Conservation (phyloP, 2,888 invertebrate genomes). For the Trichogramma evanescens region DNA sequence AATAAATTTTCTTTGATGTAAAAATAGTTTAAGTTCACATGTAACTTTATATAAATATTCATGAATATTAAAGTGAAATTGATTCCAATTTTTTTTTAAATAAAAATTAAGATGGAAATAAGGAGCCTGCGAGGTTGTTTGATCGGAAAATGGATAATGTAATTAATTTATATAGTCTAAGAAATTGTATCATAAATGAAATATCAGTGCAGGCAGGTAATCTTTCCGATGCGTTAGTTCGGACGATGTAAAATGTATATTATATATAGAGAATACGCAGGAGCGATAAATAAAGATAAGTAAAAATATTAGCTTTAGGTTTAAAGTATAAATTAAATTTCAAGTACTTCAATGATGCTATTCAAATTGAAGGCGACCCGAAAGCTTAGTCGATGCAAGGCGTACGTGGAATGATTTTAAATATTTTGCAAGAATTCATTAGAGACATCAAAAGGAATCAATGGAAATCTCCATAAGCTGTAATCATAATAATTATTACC, state of each 20-base stretch:
- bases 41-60: no score
- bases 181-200: no score
- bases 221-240: slow-evolving; percentile 14
- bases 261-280: neutral
- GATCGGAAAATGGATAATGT: no score
- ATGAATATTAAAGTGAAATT: no score
- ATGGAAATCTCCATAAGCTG: slow-evolving; percentile 43
- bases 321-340: slow-evolving; percentile 13
- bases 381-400: slow-evolving; percentile 7
- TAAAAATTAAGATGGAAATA: no score
- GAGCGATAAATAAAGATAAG: slow-evolving; percentile 2
- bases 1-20: no score
- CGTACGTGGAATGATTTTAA: no score
- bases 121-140: no score
- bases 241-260: slow-evolving; percentile 15
- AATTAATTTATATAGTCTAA: no score
- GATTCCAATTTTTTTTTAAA: no score
- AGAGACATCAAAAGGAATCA: slow-evolving; percentile 22
- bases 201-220: no score
- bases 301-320: slow-evolving; percentile 1
- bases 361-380: neutral
- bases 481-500: slow-evolving; percentile 40
- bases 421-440: neutral
- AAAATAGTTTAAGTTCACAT: no score
- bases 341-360: slow-evolving; percentile 12